phyloP scores from a whole-genome alignment of 2,797 vertebrate species.

The Rallus crepitans region DNA sequence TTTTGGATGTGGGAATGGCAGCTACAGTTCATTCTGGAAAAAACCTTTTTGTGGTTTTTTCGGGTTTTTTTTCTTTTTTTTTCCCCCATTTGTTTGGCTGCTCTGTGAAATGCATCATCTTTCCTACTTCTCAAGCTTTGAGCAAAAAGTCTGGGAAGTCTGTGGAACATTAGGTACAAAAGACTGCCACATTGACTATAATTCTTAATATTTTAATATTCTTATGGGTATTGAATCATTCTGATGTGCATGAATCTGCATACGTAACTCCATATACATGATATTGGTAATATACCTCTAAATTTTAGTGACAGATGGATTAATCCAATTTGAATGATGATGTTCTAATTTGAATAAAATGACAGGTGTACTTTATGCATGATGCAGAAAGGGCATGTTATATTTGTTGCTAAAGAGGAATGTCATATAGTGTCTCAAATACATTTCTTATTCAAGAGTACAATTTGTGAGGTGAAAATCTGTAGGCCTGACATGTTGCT shows the following conservation, averaged over 20 bases:
- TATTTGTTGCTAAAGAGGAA: background rate
- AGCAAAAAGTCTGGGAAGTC: background rate
- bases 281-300: background rate
- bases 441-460: background rate
- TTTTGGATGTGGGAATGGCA: background rate
- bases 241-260: background rate
- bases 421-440: background rate
- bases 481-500: background rate
- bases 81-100: background rate
- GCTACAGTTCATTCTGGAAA: background rate
- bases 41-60: accelerated
- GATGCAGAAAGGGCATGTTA: background rate
- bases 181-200: background rate
- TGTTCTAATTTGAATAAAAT: conserved; percentile 7
- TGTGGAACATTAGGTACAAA: background rate
- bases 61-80: too few species aligned
- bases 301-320: background rate
- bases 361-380: background rate
- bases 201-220: background rate
- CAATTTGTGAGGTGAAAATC: background rate
- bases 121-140: background rate
- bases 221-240: background rate
- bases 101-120: background rate
- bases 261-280: background rate
- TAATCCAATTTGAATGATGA: background rate